These are phyloP conservation scores for Sebastes kiyomatsui DNA, from an alignment of 2,797 vertebrate species.

Conservation along the genomic window DNA sequence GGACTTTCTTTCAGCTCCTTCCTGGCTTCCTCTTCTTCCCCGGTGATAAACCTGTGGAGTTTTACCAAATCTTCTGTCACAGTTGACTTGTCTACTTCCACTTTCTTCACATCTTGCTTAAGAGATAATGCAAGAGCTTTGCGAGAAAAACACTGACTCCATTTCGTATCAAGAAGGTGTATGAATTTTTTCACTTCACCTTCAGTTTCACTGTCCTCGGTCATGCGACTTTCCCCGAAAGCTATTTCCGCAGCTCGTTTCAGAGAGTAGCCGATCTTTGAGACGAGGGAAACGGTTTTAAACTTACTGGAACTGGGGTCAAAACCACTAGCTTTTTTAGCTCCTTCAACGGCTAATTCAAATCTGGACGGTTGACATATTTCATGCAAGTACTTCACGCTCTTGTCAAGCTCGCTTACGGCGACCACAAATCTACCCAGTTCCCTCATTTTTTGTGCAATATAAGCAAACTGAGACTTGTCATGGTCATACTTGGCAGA, in stretches of 20 bases:
- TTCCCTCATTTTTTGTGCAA: constrained; percentile 81
- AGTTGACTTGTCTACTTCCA: constrained; percentile 69
- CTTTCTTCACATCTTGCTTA: constrained; percentile 66
- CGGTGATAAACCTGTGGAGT: constrained; percentile 69
- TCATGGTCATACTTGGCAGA: constrained; percentile 73
- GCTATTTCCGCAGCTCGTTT: constrained; percentile 79
- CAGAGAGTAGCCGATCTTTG: constrained; percentile 78
- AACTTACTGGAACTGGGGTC: constrained; percentile 71
- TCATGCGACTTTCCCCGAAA: constrained; percentile 79
- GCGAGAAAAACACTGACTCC: constrained; percentile 72
- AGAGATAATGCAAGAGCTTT: constrained; percentile 50
- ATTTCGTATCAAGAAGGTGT: constrained; percentile 77
- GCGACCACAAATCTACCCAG: constrained; percentile 76
- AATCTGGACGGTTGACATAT: constrained; percentile 75
- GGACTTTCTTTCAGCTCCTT: constrained; percentile 71
- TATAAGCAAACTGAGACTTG: constrained; percentile 79
- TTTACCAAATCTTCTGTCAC: constrained; percentile 76
- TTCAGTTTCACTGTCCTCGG: constrained; percentile 72
- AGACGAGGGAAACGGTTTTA: constrained; percentile 72
- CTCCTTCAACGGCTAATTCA: constrained; percentile 74
- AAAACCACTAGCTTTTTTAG: constrained; percentile 74
- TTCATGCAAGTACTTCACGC: constrained; percentile 76
- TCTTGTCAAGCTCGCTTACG: constrained; percentile 72
- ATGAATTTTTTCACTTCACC: constrained; percentile 74
- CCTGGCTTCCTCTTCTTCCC: constrained; percentile 70